phyloP scores from a whole-genome alignment of 1,140 invertebrate species.

The Lordiphosa mommai region DNA sequence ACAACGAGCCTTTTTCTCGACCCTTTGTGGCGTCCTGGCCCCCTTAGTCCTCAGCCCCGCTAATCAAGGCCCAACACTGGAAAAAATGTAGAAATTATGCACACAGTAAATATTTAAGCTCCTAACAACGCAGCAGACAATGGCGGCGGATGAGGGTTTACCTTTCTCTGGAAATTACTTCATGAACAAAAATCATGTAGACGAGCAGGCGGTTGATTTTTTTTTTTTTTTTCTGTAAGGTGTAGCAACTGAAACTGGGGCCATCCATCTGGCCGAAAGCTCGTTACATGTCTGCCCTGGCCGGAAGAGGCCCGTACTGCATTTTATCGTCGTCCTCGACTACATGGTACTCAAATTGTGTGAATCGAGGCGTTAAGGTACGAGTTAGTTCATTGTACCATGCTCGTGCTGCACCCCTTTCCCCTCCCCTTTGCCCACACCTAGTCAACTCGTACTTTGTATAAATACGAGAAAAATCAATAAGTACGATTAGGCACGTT shows the following conservation, averaged over 20 bases:
- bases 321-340: conserved; percentile 64
- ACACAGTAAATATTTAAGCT: conserved; percentile 75
- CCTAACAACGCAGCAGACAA: conserved; percentile 64
- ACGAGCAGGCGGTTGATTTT: conserved; percentile 30
- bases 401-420: conserved; percentile 13
- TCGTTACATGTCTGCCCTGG: conserved; percentile 64
- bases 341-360: conserved; percentile 75
- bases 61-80: conserved; percentile 37
- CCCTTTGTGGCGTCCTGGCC: neutral
- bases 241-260: conserved; percentile 13
- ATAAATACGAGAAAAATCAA: conserved; percentile 73
- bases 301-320: conserved; percentile 58
- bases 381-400: conserved; percentile 77
- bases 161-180: conserved; percentile 53
- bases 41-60: conserved; percentile 19
- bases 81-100: conserved; percentile 66
- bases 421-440: conserved; percentile 1
- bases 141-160: conserved; percentile 14
- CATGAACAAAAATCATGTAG: conserved; percentile 72
- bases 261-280: conserved; percentile 71
- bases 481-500: conserved; percentile 75
- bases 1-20: conserved; percentile 14
- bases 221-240: conserved; percentile 21
- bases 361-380: conserved; percentile 77
- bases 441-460: conserved; percentile 40